A percentile compares a stretch with the other conserved stretches of the same genome.
Conservation (phyloP, 2,888 invertebrate genomes). For the Lymantria dispar region DNA sequence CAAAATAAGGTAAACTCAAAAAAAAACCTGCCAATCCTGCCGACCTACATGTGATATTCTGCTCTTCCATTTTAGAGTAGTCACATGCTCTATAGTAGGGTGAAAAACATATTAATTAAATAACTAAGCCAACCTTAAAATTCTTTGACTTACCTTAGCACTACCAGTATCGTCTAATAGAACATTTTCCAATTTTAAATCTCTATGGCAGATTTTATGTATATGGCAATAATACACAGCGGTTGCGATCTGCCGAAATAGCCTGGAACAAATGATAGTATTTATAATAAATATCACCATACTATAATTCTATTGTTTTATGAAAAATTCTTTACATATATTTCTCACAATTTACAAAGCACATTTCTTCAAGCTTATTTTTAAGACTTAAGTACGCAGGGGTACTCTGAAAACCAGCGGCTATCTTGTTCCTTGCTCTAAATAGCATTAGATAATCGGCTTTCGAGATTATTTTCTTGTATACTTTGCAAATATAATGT, state of each 20-base stretch:
- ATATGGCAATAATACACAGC: slow-evolving; percentile 99
- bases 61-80: not conserved
- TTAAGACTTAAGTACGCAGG: too few relatives aligned
- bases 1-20: too few relatives aligned
- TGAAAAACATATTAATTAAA: not conserved
- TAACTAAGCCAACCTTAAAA: not conserved
- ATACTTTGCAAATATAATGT: too few relatives aligned
- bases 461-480: too few relatives aligned
- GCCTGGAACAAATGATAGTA: slow-evolving; percentile 77
- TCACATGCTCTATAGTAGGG: not conserved
- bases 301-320: not conserved
- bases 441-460: too few relatives aligned
- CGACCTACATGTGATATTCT: not conserved
- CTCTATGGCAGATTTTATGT: slow-evolving; percentile 98
- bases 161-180: slow-evolving; percentile 95
- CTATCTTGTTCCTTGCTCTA: too few relatives aligned
- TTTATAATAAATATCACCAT: slow-evolving; percentile 2
- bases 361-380: too few relatives aligned
- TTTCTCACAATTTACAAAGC: too few relatives aligned
- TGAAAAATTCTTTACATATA: too few relatives aligned
- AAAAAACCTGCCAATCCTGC: too few relatives aligned
- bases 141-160: slow-evolving; percentile 88
- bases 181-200: slow-evolving; percentile 97
- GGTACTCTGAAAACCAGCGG: too few relatives aligned
- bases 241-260: slow-evolving; percentile 98